These are phyloP conservation scores for Aspidapion aeneum DNA, from an alignment of 2,888 invertebrate genomes.

Conservation along the genomic window DNA sequence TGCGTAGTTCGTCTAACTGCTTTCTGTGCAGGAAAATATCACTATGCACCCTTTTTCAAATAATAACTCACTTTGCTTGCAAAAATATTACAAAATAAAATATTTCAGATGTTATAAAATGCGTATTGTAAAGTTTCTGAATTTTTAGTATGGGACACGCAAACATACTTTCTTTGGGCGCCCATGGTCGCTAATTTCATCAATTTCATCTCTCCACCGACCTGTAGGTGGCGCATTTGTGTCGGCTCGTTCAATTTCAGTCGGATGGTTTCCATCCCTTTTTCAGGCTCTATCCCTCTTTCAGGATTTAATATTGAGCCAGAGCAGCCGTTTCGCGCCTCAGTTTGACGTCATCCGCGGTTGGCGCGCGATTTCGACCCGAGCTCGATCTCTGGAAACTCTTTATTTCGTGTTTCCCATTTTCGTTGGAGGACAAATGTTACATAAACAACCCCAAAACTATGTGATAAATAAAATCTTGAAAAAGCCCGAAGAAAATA, in stretches of 20 bases:
- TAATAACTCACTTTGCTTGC: too few species aligned
- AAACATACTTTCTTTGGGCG: too few species aligned
- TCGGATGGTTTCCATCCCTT: background rate
- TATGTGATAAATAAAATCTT: background rate
- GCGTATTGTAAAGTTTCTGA: too few species aligned
- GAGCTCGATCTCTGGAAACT: background rate
- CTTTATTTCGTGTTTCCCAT: background rate
- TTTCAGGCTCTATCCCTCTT: background rate
- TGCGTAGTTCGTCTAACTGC: too few species aligned
- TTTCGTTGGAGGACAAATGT: background rate
- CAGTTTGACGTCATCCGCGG: conserved; percentile 47
- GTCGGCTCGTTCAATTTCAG: background rate
- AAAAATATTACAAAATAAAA: too few species aligned
- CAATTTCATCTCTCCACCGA: background rate
- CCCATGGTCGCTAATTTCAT: background rate
- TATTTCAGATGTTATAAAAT: too few species aligned
- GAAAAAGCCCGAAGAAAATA: too few species aligned
- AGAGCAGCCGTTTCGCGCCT: conserved; percentile 24
- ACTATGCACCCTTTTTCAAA: too few species aligned
- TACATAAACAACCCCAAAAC: background rate
- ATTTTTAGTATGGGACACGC: too few species aligned
- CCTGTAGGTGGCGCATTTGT: background rate
- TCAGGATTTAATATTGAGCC: background rate
- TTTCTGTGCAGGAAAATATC: too few species aligned
- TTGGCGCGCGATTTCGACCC: conserved; percentile 27